Base-by-base conservation (phyloP, 2,888 invertebrate species). In the Dysmachus trigonus region DNA sequence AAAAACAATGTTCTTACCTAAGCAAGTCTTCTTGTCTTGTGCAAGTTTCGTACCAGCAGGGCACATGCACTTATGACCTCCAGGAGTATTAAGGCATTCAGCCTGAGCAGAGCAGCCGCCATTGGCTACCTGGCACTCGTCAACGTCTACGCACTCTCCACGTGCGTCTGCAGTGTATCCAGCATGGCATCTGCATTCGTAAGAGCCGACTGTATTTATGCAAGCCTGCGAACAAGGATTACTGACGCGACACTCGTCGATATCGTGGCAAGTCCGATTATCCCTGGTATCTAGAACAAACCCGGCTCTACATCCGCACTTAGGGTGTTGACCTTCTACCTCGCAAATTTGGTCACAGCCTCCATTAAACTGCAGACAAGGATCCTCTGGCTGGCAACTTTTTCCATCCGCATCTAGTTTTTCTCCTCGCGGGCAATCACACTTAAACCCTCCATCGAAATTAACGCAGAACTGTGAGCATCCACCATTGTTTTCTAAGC, bases 121-220 rank as follows among this genome's bases (percentile, higher is more conserved):
- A 87, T 92, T 92, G 41, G 91, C 83, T 7, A 89, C 88, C 13
- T 91, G 88, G 88, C 94, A 94, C 90, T 94, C 94, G 89, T 95
- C 92, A 10, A 94, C 90, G 89, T 94, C 94, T n/a, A 90, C 88
- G 87, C 94, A 94, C 4, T 93, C 91, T 22, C 92, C 92, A 77
- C 93, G 93, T 18, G 90, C 89, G 5, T 92, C 92, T 6, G 94
- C 90, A 7, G 90, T 88, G 89, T 92, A 94, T 0, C 95, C 95
- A 1, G 91, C 89, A 15, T 93, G 93, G 89, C 96, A 96, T n/a
- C 91, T 90, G 90, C 96, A 96, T 87, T 92, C 92, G 62, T 92
- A 94, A 1, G 92, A 92, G 0, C 94, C 94, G 7, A 91, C 90
- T 0, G 90, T 90, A 87, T 94, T 94, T 1, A 89, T 88, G 87